Evolutionary conservation across 53 echinoderm and acorn worm species (phyloP), one percentile per base, ranked within the genome.

Genomic region (Zoroaster sp.): DNA sequence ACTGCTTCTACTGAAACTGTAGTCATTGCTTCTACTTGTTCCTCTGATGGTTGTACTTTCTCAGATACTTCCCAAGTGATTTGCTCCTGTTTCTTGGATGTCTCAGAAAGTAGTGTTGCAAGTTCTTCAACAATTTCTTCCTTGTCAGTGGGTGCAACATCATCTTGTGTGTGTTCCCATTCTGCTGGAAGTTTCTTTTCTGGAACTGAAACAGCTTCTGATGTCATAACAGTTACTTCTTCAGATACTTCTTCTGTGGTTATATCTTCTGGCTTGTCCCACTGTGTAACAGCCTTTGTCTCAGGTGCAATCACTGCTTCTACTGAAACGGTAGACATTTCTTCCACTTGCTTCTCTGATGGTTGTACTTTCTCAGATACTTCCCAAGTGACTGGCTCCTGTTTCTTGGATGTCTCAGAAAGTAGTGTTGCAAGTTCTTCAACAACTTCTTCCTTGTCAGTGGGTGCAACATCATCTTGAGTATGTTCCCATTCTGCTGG

Each of bases 111-210:
- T 14, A 74, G 55, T n/a, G 59, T 63, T 73, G 87, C 55, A 3
- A 93, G 69, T n/a, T 89, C 89, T 32, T 86, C 86, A 54, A 69
- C 81, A 28, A 87, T 43, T 59, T 91, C 80, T 46, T 89, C 73
- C n/a, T 79, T 75, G 38, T 55, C 73, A n/a, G 59, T 71, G 34
- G 70, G 53, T 14, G 75, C 30, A 28, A 74, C 87, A 59, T 74
- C 63, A 7, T 87, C 87, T 38, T 74, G 40, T 3, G 87, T 40
- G 15, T 49, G 31, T 65, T 87, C 74, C 87, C 87, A 87, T 59
- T 74, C 74, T 70, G 75, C 69, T 74, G 81, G 82, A 33, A 83
- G 30, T 49, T 77, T 52, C 37, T 77, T 92, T 66, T 89, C 82
- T 30, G 47, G 35, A 18, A 45, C 71, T 46, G 88, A 73, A n/a